Conservation (phyloP, 2,797 vertebrate species). For the Gastrophryne carolinensis region DNA sequence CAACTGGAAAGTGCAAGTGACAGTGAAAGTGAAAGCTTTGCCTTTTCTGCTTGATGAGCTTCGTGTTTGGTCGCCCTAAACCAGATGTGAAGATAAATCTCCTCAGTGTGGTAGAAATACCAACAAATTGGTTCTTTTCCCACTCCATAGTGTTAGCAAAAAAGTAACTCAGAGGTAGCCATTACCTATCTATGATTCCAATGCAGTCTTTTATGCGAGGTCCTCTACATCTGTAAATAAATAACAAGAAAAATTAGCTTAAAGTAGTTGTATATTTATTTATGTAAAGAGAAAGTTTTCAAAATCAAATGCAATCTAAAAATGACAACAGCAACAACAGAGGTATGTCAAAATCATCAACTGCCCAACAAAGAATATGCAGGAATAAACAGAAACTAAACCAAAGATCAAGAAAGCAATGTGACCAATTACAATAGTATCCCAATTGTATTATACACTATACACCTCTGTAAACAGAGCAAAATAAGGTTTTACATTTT, state of each 20-base stretch:
- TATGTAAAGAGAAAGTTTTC: neutral
- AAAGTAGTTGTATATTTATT: conserved; percentile 10
- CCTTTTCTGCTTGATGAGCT: too few species aligned
- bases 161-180: conserved; percentile 12
- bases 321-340: neutral
- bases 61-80: too few species aligned
- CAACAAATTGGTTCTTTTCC: too few species aligned
- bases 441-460: neutral
- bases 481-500: too few species aligned
- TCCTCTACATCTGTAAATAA: conserved; percentile 84
- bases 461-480: conserved; percentile 65
- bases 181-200: conserved; percentile 98
- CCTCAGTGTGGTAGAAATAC: too few species aligned
- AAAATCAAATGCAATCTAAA: neutral
- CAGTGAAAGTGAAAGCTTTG: too few species aligned
- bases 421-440: neutral
- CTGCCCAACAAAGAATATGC: neutral
- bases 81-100: too few species aligned
- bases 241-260: conserved; percentile 24
- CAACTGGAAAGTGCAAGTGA: too few species aligned
- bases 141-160: too few species aligned
- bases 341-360: neutral
- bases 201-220: conserved; percentile 91
- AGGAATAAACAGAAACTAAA: neutral
- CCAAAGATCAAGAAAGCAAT: neutral